Evolutionary conservation across 2,888 invertebrate genomes (phyloP), one percentile per base, ranked within the genome.

Genomic region (Pegoplata infirma): DNA sequence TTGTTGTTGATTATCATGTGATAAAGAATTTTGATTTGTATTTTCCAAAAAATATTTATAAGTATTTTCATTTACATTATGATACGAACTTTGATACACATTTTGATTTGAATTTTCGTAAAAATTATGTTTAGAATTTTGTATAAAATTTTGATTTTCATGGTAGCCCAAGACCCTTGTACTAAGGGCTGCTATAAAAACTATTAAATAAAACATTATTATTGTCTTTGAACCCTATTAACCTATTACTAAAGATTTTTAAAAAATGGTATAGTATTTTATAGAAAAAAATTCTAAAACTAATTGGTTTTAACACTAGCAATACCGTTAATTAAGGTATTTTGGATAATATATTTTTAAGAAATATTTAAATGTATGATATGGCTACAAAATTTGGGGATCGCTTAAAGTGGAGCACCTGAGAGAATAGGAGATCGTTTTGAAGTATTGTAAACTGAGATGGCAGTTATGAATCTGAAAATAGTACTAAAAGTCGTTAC

Each of bases 141-240:
- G n/a, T 3, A n/a, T n/a, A n/a, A 40, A 40, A 40, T 40, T 40
- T 2, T 4, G 2, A 40, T 40, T 12, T 40, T n/a, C 36, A n/a
- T 40, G 5, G 17, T 40, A 61, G 1, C 21, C 66, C 14, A 36
- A 36, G 2, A 47, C 58, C 19, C 59, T 46, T 19, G 55, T 21
- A 14, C n/a, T 58, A 23, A 76, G 53, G 19, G 49, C 36, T 12
- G 49, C 36, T 12, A 76, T 21, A 4, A 71, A 19, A 8, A 71
- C 46, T n/a, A 61, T 28, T 59, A 36, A 40, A 49, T 40, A 36
- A 51, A 44, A 6, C 49, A 56, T 69, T 23, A 16, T n/a, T 58
- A 1, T n/a, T 32, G 14, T 5, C 32, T 55, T 16, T 12, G 47
- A 25, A 56, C 56, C 23, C 63, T 53, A 10, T 28, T 53, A 46